phyloP scores from a whole-genome alignment of 2,113 vertebrate genomes.

The Puma concolor region DNA sequence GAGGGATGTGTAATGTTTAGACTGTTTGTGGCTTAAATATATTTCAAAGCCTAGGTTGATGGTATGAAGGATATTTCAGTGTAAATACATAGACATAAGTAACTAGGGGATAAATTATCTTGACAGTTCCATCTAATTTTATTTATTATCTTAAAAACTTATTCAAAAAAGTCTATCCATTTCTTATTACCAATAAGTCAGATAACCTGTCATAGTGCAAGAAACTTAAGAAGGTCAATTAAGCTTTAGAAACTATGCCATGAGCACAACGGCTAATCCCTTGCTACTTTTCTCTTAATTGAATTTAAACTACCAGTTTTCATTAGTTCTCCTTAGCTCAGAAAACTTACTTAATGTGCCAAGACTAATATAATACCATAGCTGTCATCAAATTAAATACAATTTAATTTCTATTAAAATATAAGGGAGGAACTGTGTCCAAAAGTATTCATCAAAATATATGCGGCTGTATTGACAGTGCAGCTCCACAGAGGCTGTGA shows the following conservation, averaged over 20 bases:
- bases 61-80: not conserved
- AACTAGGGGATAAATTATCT: not conserved
- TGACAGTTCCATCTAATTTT: not conserved
- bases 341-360: slow-evolving; percentile 35
- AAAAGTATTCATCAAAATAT: not conserved
- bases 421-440: not conserved
- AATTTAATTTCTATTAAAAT: slow-evolving; percentile 53
- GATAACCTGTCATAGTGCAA: not conserved
- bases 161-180: not conserved
- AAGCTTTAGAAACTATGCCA: slow-evolving; percentile 11
- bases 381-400: slow-evolving; percentile 37
- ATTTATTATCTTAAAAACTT: not conserved
- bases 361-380: slow-evolving; percentile 16
- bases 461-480: not conserved
- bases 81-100: not conserved
- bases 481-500: not conserved
- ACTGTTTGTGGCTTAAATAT: not conserved
- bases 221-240: not conserved
- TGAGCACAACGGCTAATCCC: not conserved
- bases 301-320: slow-evolving; percentile 60
- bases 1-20: not conserved
- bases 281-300: not conserved
- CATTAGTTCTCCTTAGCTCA: not conserved
- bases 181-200: not conserved
- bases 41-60: not conserved